These are phyloP conservation scores for Micropterix aruncella DNA, from an alignment of 2,888 invertebrate genomes.

Conservation along the genomic window DNA sequence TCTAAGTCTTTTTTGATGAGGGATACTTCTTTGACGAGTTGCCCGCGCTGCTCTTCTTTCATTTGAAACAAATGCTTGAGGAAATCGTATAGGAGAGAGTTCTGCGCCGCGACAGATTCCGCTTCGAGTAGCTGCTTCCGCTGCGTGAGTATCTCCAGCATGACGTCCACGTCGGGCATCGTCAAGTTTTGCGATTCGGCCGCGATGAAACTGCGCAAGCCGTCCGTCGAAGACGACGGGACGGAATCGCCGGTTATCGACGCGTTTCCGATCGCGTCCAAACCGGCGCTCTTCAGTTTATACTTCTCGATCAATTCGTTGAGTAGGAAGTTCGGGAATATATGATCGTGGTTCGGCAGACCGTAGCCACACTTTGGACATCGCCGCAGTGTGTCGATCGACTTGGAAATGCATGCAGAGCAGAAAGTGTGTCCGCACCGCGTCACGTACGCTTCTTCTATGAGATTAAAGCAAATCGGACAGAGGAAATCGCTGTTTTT, in stretches of 20 bases:
- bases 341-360: conserved; percentile 52
- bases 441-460: conserved; percentile 82
- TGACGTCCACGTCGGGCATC: conserved; percentile 65
- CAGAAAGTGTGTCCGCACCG: conserved; percentile 91
- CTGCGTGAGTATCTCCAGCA: conserved; percentile 66
- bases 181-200: conserved; percentile 57
- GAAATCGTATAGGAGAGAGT: conserved; percentile 72
- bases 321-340: conserved; percentile 77
- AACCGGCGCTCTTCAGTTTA: conserved; percentile 27
- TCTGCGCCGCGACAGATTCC: conserved; percentile 67
- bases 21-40: conserved; percentile 55
- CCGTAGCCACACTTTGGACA: conserved; percentile 77
- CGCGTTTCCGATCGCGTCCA: conserved; percentile 6
- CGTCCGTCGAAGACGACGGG: conserved; percentile 27
- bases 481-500: conserved; percentile 52
- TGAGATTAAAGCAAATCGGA: conserved; percentile 79
- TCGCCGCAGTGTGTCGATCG: conserved; percentile 72
- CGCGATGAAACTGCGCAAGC: conserved; percentile 48
- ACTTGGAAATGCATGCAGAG: conserved; percentile 73
- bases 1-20: conserved; percentile 61
- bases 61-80: conserved; percentile 59
- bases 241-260: conserved; percentile 13
- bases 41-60: conserved; percentile 51
- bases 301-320: conserved; percentile 70
- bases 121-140: conserved; percentile 69